Conservation (phyloP, 2,113 vertebrate species). For the Anoura caudifer region DNA sequence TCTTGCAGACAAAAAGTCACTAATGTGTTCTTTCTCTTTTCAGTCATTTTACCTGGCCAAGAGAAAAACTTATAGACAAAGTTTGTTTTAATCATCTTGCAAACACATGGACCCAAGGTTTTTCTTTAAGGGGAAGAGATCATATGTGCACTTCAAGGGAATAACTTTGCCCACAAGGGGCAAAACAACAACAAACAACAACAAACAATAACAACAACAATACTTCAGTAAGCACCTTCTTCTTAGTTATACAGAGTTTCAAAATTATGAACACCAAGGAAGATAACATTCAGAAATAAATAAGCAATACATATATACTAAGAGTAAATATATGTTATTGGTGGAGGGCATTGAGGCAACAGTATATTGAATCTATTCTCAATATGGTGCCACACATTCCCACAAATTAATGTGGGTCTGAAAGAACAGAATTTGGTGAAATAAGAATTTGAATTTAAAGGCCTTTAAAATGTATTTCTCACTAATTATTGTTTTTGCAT, state of each 20-base stretch:
- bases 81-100: slow-evolving; percentile 73
- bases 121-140: neutral
- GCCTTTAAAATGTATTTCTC: neutral
- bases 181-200: neutral
- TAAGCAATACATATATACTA: neutral
- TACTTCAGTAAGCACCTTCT: neutral
- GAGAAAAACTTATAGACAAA: slow-evolving; percentile 74
- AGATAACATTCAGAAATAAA: neutral
- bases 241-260: neutral
- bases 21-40: slow-evolving; percentile 59
- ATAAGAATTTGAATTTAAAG: slow-evolving; percentile 16
- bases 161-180: neutral
- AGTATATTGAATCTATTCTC: neutral
- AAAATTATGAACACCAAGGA: neutral
- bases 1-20: slow-evolving; percentile 50
- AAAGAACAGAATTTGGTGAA: slow-evolving; percentile 25
- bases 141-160: neutral
- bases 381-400: neutral
- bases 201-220: neutral
- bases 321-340: neutral
- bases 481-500: neutral
- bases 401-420: neutral
- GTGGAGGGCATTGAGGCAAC: neutral
- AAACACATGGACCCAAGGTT: slow-evolving; percentile 52
- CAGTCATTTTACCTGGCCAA: slow-evolving; percentile 72